Conservation (phyloP, 2,797 vertebrate genomes). For the Cryptoprocta ferox region DNA sequence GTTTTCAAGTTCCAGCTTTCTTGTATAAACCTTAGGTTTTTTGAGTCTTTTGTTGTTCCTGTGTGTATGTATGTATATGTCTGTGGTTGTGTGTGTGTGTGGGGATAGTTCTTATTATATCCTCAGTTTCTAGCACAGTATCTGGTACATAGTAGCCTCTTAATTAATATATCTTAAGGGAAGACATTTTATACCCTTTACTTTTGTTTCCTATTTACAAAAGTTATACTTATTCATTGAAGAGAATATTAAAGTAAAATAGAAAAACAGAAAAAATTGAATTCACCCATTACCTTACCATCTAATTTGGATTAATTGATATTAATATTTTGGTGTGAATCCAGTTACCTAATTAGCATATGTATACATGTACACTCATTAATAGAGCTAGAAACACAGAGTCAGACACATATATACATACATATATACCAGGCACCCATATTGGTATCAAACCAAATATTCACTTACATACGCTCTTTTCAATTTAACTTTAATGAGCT, state of each 20-base stretch:
- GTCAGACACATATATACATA: not conserved
- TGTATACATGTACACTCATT: not conserved
- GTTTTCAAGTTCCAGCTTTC: not conserved
- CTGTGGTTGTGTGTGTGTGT: not conserved
- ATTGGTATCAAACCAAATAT: not conserved
- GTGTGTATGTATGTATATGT: not conserved
- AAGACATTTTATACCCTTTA: not conserved
- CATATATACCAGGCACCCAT: not conserved
- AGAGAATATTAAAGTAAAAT: not conserved
- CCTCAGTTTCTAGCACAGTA: not conserved
- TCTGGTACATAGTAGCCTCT: not conserved
- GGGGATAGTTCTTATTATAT: not conserved
- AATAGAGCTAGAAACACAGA: not conserved
- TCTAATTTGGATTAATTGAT: not conserved
- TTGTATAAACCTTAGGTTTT: not conserved
- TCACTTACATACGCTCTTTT: not conserved
- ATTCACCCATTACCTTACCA: not conserved
- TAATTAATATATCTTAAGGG: not conserved
- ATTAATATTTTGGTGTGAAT: conserved; percentile 35
- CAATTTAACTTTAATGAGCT: conserved; percentile 21
- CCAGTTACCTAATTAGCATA: not conserved
- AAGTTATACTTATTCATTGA: conserved; percentile 1
- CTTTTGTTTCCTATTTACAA: not conserved
- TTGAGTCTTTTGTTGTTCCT: not conserved
- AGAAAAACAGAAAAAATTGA: conserved; percentile 15